These are phyloP conservation scores for Lasioglossum villosulum DNA, from an alignment of 2,888 invertebrate species.

Conservation along the genomic window DNA sequence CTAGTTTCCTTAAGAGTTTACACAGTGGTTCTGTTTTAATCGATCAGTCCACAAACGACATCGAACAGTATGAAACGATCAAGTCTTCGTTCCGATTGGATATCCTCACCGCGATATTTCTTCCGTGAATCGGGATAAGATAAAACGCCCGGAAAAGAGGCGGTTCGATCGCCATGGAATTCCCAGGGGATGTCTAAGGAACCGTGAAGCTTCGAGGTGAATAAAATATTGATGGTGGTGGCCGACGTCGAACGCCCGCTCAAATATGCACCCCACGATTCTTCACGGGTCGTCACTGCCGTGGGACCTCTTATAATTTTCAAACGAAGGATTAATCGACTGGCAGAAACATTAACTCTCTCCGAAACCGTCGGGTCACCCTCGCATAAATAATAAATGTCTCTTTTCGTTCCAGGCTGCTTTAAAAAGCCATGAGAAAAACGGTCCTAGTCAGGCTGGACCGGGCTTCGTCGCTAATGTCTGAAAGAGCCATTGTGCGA, in stretches of 20 bases:
- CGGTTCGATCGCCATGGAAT: conserved; percentile 58
- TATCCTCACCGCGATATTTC: conserved; percentile 22
- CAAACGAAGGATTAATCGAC: conserved; percentile 79
- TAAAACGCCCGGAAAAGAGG: conserved; percentile 62
- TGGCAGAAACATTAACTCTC: conserved; percentile 75
- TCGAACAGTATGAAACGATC: background rate
- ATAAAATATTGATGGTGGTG: conserved; percentile 70
- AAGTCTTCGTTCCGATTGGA: conserved; percentile 10
- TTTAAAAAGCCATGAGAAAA: conserved; percentile 61
- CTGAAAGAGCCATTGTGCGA: conserved; percentile 44
- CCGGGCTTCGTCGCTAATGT: conserved; percentile 36
- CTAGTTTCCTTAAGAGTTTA: background rate
- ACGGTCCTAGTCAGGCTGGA: conserved; percentile 24
- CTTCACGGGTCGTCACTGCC: conserved; percentile 72
- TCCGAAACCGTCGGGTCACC: conserved; percentile 68
- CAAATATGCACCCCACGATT: conserved; percentile 76
- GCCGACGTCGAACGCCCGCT: conserved; percentile 63
- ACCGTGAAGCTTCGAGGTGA: conserved; percentile 71
- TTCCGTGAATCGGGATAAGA: conserved; percentile 62
- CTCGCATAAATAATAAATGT: conserved; percentile 71
- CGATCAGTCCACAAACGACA: background rate
- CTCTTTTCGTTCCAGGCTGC: conserved; percentile 59
- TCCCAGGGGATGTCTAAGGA: conserved; percentile 65
- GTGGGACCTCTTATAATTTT: conserved; percentile 76
- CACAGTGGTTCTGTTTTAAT: background rate